These are phyloP conservation scores for Acrocera orbiculus DNA, from an alignment of 2,888 invertebrate species.

Conservation along the genomic window DNA sequence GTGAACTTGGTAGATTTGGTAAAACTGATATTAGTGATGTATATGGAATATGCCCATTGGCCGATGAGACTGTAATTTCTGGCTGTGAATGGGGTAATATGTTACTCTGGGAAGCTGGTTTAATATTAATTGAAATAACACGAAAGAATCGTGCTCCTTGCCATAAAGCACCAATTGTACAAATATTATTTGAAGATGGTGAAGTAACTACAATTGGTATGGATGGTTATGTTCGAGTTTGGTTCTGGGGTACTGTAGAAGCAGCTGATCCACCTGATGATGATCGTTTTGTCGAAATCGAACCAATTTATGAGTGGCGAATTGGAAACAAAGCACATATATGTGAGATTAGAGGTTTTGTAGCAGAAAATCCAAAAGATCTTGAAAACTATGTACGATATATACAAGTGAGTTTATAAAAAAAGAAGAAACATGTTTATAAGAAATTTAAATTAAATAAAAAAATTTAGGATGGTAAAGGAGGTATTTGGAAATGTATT, in stretches of 20 bases:
- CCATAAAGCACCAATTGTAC: conserved; percentile 51
- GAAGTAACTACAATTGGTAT: conserved; percentile 36
- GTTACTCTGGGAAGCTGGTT: conserved; percentile 75
- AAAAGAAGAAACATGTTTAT: no score
- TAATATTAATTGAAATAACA: conserved; percentile 70
- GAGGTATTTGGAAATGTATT: conserved; percentile 62
- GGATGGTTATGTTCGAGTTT: conserved; percentile 63
- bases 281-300: conserved; percentile 60
- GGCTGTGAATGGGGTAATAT: conserved; percentile 86
- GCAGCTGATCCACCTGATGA: conserved; percentile 69
- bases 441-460: no score
- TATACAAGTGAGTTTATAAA: conserved; percentile 59
- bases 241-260: conserved; percentile 88
- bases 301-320: conserved; percentile 69
- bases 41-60: conserved; percentile 64
- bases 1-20: conserved; percentile 76
- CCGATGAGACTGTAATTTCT: conserved; percentile 76
- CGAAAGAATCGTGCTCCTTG: conserved; percentile 53
- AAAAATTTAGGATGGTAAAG: conserved; percentile 59
- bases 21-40: conserved; percentile 86
- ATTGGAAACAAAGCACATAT: conserved; percentile 26
- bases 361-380: conserved; percentile 27
- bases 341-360: conserved; percentile 23
- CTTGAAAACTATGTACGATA: conserved; percentile 41
- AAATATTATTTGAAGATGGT: conserved; percentile 21